Percentiles rank a stretch among this genome's conserved stretches.
These are phyloP conservation scores for Macrophya annulata DNA, from an alignment of 2,888 invertebrate species.

Conservation along the genomic window DNA sequence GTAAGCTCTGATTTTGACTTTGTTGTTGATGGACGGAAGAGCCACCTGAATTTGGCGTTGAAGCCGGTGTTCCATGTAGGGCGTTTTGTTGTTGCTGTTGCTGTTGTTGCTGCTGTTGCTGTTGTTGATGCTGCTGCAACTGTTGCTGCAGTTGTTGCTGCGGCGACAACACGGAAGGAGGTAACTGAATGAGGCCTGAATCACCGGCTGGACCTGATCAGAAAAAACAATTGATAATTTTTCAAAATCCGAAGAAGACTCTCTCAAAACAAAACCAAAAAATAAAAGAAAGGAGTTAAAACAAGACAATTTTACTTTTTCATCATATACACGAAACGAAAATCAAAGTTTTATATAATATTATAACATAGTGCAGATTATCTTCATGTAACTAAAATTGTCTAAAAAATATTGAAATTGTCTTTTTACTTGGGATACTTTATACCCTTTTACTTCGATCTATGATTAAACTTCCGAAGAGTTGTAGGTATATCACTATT, in stretches of 20 bases:
- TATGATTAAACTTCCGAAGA: neutral
- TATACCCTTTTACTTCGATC: neutral
- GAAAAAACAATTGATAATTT: neutral
- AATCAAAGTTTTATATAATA: no score
- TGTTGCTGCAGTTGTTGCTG: conserved; percentile 80
- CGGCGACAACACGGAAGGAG: conserved; percentile 72
- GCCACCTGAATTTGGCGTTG: conserved; percentile 43
- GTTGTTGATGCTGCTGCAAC: conserved; percentile 83
- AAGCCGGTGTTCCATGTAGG: conserved; percentile 49
- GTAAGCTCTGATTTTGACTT: conserved; percentile 26
- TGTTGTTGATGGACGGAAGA: conserved; percentile 51
- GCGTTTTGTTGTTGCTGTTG: conserved; percentile 75
- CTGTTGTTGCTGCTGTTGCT: conserved; percentile 80
- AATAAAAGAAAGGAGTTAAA: neutral
- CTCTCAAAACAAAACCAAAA: neutral
- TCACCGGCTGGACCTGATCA: conserved; percentile 72
- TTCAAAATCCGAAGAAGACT: neutral
- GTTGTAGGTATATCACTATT: neutral
- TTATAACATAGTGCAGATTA: no score
- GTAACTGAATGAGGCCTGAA: conserved; percentile 75
- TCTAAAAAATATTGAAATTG: no score
- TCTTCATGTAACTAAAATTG: no score
- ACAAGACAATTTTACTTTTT: no score
- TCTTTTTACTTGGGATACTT: neutral
- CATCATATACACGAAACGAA: no score